These are phyloP conservation scores for Podarcis siculus DNA, from an alignment of 2,797 vertebrate species.

Conservation along the genomic window DNA sequence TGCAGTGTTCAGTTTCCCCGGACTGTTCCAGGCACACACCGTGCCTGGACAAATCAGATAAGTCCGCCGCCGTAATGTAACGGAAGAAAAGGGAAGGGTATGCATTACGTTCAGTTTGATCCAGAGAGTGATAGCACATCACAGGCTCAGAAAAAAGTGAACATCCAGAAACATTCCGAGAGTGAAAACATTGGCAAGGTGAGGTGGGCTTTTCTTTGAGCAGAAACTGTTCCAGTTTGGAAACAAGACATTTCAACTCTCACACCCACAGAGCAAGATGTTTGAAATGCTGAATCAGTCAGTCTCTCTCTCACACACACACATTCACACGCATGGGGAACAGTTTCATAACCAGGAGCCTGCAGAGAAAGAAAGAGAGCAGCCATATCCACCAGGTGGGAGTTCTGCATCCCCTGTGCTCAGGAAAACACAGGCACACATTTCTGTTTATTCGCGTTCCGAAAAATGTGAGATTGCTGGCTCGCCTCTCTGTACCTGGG, in stretches of 20 bases:
- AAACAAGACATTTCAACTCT: not conserved
- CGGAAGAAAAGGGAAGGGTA: not conserved
- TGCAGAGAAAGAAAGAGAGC: not conserved
- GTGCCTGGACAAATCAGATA: slow-evolving; percentile 9
- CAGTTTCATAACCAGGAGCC: not conserved
- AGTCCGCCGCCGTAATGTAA: not conserved
- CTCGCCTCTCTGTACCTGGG: not conserved
- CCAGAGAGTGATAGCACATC: not conserved
- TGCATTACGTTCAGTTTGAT: not conserved
- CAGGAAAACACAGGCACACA: not conserved
- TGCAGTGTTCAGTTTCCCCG: not conserved
- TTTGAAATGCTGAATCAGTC: not conserved
- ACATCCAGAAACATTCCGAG: slow-evolving; percentile 13
- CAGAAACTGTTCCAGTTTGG: slow-evolving; percentile 9
- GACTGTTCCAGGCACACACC: not conserved
- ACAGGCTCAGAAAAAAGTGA: not conserved
- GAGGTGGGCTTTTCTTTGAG: not conserved
- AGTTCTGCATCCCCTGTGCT: not conserved
- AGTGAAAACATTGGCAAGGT: slow-evolving; percentile 4
- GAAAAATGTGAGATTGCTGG: not conserved
- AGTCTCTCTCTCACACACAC: too few relatives aligned
- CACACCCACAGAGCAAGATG: not conserved
- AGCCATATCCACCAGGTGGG: not conserved
- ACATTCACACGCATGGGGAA: not conserved
- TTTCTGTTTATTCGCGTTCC: not conserved